Evolutionary conservation across 2,113 vertebrate genomes (phyloP).

Genomic region (Saguinus imperator): DNA sequence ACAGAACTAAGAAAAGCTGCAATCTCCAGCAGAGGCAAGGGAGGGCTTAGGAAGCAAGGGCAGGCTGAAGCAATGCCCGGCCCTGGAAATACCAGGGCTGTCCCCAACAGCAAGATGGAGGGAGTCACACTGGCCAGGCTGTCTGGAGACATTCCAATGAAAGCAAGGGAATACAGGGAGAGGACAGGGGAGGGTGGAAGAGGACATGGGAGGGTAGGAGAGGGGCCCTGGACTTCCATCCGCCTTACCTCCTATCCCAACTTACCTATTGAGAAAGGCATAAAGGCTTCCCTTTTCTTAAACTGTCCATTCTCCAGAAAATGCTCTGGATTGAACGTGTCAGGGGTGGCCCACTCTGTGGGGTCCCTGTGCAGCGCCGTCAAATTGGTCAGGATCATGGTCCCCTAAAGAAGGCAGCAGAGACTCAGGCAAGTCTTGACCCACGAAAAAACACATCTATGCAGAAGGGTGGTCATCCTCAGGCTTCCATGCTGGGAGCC

Average conservation of each 20-base stretch:
- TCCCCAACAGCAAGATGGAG: accelerated
- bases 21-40: not conserved
- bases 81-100: not conserved
- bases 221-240: not conserved
- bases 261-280: conserved; percentile 92
- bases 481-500: accelerated
- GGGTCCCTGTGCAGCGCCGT: conserved; percentile 89
- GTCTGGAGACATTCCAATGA: not conserved
- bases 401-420: conserved; percentile 81
- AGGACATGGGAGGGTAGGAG: not conserved
- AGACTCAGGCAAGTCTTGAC: not conserved
- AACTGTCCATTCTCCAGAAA: conserved; percentile 92
- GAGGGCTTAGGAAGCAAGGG: not conserved
- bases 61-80: not conserved
- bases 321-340: conserved; percentile 90
- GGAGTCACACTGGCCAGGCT: not conserved
- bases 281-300: conserved; percentile 87
- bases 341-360: conserved; percentile 87
- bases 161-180: not conserved
- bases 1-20: not conserved
- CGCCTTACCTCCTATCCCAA: conserved; percentile 78
- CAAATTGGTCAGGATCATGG: conserved; percentile 84
- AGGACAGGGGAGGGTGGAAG: not conserved
- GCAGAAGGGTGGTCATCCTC: accelerated
- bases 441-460: accelerated